Evolutionary conservation across 2,888 invertebrate species (phyloP).

Genomic region (Margaritifera margaritifera): DNA sequence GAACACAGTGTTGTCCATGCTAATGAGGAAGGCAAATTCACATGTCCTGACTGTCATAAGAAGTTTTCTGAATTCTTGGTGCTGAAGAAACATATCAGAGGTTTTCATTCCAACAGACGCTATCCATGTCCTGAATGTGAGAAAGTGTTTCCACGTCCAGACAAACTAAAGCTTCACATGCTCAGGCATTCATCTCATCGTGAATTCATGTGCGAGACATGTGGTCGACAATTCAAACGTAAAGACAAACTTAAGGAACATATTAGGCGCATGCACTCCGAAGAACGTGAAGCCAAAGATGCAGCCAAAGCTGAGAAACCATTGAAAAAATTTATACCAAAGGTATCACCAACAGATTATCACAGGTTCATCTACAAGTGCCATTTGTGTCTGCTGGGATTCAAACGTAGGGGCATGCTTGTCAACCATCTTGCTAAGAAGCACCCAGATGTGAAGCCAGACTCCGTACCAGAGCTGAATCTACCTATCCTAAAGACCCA

Average conservation of each 20-base stretch:
- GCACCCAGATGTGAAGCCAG: conserved; percentile 79
- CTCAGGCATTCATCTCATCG: conserved; percentile 80
- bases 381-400: conserved; percentile 82
- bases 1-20: conserved; percentile 81
- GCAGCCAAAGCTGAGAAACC: conserved; percentile 36
- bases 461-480: conserved; percentile 81
- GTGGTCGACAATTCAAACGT: conserved; percentile 85
- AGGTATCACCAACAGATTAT: conserved; percentile 79
- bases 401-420: conserved; percentile 88
- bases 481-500: conserved; percentile 85
- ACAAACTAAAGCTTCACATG: conserved; percentile 83
- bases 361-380: conserved; percentile 85
- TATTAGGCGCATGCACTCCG: conserved; percentile 80
- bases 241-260: conserved; percentile 81
- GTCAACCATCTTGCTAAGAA: conserved; percentile 88
- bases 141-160: conserved; percentile 81
- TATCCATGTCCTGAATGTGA: conserved; percentile 81
- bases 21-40: conserved; percentile 78
- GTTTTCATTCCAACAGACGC: conserved; percentile 82
- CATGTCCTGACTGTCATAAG: conserved; percentile 82
- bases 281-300: conserved; percentile 69
- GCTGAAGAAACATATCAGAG: conserved; percentile 83
- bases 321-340: conserved; percentile 77
- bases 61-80: conserved; percentile 81
- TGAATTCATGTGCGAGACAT: conserved; percentile 84